These are phyloP conservation scores for Petromus typicus DNA, from an alignment of 2,113 vertebrate genomes.

Conservation along the genomic window DNA sequence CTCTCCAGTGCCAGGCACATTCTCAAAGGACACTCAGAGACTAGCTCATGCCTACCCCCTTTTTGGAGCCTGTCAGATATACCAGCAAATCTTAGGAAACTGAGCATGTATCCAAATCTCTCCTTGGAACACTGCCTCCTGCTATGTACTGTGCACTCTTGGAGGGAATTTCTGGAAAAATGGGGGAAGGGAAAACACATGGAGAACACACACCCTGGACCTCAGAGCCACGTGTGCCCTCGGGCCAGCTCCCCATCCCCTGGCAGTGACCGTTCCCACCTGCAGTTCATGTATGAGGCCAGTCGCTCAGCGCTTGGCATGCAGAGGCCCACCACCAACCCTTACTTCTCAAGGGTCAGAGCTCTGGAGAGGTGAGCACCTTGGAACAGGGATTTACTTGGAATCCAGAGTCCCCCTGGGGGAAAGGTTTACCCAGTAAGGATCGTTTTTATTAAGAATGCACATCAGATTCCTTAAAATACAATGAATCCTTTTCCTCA, in stretches of 20 bases:
- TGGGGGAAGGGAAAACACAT: neutral
- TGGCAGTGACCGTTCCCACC: neutral
- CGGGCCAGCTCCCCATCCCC: neutral
- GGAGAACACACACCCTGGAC: neutral
- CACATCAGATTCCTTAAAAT: neutral
- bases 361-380: neutral
- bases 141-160: neutral
- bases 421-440: neutral
- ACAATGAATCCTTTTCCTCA: accelerated
- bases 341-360: neutral
- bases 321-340: neutral
- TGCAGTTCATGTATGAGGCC: neutral
- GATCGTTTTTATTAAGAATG: neutral
- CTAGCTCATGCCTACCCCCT: too few species aligned
- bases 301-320: neutral
- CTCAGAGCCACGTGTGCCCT: neutral
- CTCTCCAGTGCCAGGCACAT: accelerated
- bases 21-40: too few species aligned
- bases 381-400: neutral
- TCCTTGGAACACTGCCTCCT: neutral
- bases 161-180: neutral
- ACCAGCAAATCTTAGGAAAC: neutral
- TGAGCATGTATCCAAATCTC: neutral
- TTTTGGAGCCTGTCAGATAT: neutral
- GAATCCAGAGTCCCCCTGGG: neutral